Evolutionary conservation across 2,888 invertebrate genomes (phyloP), one percentile per base, ranked within the genome.

Genomic region (Drosophila peninsularis): DNA sequence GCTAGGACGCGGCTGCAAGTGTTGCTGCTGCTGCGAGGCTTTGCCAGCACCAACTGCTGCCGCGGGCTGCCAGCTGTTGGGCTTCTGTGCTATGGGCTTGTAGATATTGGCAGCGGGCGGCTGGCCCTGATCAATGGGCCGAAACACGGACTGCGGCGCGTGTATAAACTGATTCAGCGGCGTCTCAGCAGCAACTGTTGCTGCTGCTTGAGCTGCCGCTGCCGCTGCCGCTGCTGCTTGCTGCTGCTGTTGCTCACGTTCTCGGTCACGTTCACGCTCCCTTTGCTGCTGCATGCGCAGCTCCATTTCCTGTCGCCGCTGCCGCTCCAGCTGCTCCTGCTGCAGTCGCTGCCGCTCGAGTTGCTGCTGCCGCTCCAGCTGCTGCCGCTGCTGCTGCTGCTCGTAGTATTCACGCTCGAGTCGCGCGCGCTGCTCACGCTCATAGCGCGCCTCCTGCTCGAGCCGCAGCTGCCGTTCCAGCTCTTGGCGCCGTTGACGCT

Each of bases 61-160:
- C 27, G 68, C 4, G 13, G 50, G 32, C 34, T 50, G 50, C 50
- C 50, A 50, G 50, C 52, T 52, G 52, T 5, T 14, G 0, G 52
- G 36, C 65, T 77, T 64, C 50, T 89, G 87, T 1, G 90, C 77
- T 54, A 91, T 90, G 5, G 91, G 92, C 64, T 87, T 91, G 68
- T 89, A 91, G 50, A 89, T 85, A 50, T 75, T 77, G 1, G 82
- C 86, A 7, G 69, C 73, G 9, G 78, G 79, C 11, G 71, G 62
- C 81, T 92, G 66, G n/a, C 78, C 79, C n/a, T 71, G 87, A 0
- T 92, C 91, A 13, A 92, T 90, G 1, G 93, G 96, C 75, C 95
- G 95, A 86, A 96, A 96, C 5, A 96, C 96, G 11, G 96, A 96
- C 93, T 95, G 94, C 0, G 96, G 95, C 0, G 96, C 96, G 90